These are phyloP conservation scores for Emydoidea blandingii DNA, from an alignment of 2,797 vertebrate species.

Conservation along the genomic window DNA sequence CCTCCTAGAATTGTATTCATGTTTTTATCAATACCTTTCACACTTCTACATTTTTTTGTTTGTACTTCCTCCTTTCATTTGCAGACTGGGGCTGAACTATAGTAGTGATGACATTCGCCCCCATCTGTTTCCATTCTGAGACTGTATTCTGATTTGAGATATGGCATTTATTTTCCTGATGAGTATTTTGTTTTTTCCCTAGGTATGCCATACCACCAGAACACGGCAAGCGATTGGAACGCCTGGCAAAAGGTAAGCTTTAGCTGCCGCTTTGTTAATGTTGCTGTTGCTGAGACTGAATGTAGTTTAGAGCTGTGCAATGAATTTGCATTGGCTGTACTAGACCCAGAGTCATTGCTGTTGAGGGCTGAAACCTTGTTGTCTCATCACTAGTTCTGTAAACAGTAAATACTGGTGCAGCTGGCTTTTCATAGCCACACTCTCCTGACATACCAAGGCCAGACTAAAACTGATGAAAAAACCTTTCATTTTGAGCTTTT, in stretches of 20 bases:
- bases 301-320: not conserved
- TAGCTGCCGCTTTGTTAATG: not conserved
- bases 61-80: fast-evolving
- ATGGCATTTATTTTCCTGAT: not conserved
- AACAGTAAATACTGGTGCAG: fast-evolving
- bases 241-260: slow-evolving; percentile 84
- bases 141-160: fast-evolving
- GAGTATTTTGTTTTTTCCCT: not conserved
- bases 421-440: fast-evolving
- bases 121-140: fast-evolving
- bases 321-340: not conserved
- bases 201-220: slow-evolving; percentile 88
- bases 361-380: not conserved
- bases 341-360: not conserved
- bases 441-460: fast-evolving
- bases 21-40: not conserved
- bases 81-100: not conserved
- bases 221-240: slow-evolving; percentile 86
- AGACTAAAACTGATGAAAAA: not conserved
- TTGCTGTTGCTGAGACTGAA: not conserved
- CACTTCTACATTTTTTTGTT: fast-evolving
- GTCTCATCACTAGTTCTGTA: not conserved
- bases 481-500: not conserved
- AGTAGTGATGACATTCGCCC: fast-evolving
- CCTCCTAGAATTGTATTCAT: fast-evolving